These are phyloP conservation scores for Portevinia maculata DNA, from an alignment of 2,888 invertebrate species.

Conservation along the genomic window DNA sequence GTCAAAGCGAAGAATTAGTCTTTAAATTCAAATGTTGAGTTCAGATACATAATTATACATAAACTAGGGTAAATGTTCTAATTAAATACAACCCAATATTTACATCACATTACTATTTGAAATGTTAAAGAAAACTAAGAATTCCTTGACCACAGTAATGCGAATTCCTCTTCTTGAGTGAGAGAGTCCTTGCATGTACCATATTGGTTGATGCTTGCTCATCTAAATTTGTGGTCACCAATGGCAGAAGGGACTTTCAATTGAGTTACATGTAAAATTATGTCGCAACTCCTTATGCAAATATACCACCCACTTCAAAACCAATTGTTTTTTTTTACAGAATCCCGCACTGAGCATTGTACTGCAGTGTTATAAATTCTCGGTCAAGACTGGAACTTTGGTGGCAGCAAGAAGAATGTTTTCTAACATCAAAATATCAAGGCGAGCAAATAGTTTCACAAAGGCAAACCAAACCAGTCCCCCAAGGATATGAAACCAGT, in stretches of 20 bases:
- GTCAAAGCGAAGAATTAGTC: conserved; percentile 15
- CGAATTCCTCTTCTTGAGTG: conserved; percentile 23
- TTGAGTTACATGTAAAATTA: conserved; percentile 55
- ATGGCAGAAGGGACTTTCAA: conserved; percentile 28
- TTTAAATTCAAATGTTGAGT: background rate
- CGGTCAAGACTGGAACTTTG: conserved; percentile 50
- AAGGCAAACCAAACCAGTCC: conserved; percentile 66
- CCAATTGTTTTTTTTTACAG: conserved; percentile 63
- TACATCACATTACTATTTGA: conserved; percentile 59
- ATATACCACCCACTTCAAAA: conserved; percentile 47
- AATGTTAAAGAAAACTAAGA: conserved; percentile 55
- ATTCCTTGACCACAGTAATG: conserved; percentile 60
- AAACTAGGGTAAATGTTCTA: conserved; percentile 68
- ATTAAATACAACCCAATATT: conserved; percentile 67
- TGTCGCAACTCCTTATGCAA: conserved; percentile 62
- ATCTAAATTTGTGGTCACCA: conserved; percentile 36
- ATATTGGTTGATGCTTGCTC: background rate
- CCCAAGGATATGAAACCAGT: conserved; percentile 39
- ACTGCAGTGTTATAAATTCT: conserved; percentile 56
- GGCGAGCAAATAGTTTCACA: conserved; percentile 66
- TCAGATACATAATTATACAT: conserved; percentile 6
- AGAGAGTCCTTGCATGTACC: conserved; percentile 2
- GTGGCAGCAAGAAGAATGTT: conserved; percentile 26
- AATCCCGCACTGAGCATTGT: conserved; percentile 36
- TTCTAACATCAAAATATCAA: conserved; percentile 45